Conservation (phyloP, 2,888 invertebrate species). For the Calephelis perditalis region DNA sequence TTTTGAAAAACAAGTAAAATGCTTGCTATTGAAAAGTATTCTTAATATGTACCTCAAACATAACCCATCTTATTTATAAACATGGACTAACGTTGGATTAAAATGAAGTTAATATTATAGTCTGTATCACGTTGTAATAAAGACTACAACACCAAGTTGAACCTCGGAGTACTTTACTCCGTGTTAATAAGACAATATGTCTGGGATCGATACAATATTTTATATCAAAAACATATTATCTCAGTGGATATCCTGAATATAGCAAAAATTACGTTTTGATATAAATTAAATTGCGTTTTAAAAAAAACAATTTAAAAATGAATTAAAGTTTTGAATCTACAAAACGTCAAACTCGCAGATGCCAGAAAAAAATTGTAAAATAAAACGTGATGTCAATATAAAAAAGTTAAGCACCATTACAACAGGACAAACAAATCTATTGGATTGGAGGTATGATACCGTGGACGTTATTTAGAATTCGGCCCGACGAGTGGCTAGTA, state of each 20-base stretch:
- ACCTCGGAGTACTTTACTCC: no score
- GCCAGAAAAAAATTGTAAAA: slow-evolving; percentile 1
- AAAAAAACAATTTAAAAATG: background rate
- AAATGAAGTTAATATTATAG: no score
- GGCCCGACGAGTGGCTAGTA: slow-evolving; percentile 39
- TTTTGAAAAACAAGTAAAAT: no score
- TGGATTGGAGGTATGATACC: slow-evolving; percentile 12
- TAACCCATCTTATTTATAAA: no score
- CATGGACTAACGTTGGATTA: no score
- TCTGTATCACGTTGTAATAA: no score
- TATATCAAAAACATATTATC: background rate
- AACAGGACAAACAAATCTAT: slow-evolving; percentile 6
- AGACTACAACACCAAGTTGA: no score
- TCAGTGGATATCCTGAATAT: background rate
- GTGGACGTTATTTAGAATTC: slow-evolving; percentile 58
- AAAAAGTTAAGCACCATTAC: slow-evolving; percentile 52
- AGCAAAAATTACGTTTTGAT: background rate
- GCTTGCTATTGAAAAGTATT: no score
- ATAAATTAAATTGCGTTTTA: background rate
- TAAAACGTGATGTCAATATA: slow-evolving; percentile 11
- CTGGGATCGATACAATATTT: no score
- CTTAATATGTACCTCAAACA: no score
- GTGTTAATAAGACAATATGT: no score
- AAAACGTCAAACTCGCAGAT: background rate
- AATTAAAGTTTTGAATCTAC: slow-evolving; percentile 1